Evolutionary conservation across 1,140 invertebrate species (phyloP).

Genomic region (Caenorhabditis tropicalis): DNA sequence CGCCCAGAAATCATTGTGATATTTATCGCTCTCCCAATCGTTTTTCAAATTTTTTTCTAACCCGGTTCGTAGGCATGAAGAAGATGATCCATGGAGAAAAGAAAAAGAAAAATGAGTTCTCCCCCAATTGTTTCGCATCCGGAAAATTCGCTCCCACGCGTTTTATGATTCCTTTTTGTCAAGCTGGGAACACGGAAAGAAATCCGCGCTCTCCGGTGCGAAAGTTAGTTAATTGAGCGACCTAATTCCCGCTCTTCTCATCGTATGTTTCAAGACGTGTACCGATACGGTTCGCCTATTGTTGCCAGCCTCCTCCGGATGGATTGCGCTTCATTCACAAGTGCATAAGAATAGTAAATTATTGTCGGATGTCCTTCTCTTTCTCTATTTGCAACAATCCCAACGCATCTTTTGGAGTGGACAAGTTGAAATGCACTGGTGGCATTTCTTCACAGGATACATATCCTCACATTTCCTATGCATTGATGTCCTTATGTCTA

Average conservation of each 20-base stretch:
- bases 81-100: conserved; percentile 12
- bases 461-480: conserved; percentile 33
- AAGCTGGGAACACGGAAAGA: conserved; percentile 2
- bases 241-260: background rate
- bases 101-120: conserved; percentile 1
- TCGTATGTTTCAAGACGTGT: background rate
- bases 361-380: background rate
- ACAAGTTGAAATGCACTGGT: background rate
- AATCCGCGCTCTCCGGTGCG: background rate
- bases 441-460: conserved; percentile 4
- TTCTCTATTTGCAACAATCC: conserved; percentile 24
- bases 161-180: background rate
- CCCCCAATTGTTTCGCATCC: background rate
- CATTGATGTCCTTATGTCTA: background rate
- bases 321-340: conserved; percentile 38
- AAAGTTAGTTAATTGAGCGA: conserved; percentile 27
- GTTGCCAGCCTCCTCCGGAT: too few relatives aligned
- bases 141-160: background rate
- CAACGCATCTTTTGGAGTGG: background rate
- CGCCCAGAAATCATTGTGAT: background rate
- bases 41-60: background rate
- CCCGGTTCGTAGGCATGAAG: background rate
- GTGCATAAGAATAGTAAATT: conserved; percentile 42
- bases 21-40: conserved; percentile 11
- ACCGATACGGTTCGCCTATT: conserved; percentile 18